These are phyloP conservation scores for Cotesia chilonis DNA, from an alignment of 1,140 invertebrate genomes.

Conservation along the genomic window DNA sequence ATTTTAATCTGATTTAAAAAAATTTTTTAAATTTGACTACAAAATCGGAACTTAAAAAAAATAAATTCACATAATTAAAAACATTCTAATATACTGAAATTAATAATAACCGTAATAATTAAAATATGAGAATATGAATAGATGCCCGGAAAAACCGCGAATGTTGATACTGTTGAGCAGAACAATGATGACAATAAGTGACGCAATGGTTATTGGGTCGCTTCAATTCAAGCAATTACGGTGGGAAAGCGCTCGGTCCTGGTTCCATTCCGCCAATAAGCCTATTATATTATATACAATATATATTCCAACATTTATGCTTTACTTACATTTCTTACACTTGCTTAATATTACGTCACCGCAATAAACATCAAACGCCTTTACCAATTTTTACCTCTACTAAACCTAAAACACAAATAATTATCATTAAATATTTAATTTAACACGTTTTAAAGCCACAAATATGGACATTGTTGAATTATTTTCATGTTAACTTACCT, in stretches of 20 bases:
- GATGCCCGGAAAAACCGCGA: background rate
- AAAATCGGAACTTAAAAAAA: no score
- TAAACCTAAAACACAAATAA: slow-evolving; percentile 5
- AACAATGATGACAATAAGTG: slow-evolving; percentile 30
- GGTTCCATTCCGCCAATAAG: slow-evolving; percentile 29
- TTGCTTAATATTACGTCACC: slow-evolving; percentile 22
- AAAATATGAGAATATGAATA: background rate
- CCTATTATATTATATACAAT: slow-evolving; percentile 10
- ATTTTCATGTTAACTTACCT: background rate
- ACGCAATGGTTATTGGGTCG: slow-evolving; percentile 56
- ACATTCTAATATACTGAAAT: background rate
- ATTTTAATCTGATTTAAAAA: no score
- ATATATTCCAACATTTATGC: slow-evolving; percentile 11
- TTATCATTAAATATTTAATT: background rate
- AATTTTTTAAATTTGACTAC: no score
- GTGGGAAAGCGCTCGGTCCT: slow-evolving; percentile 50
- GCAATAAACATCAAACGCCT: slow-evolving; percentile 15
- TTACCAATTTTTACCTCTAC: background rate
- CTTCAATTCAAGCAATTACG: slow-evolving; percentile 59
- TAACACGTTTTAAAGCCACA: no score
- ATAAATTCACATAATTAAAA: background rate
- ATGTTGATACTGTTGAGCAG: background rate
- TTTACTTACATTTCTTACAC: slow-evolving; percentile 11
- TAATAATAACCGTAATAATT: background rate
- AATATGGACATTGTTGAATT: no score